Conservation (phyloP, 1,140 invertebrate genomes). For the Drosophila jambulina region DNA sequence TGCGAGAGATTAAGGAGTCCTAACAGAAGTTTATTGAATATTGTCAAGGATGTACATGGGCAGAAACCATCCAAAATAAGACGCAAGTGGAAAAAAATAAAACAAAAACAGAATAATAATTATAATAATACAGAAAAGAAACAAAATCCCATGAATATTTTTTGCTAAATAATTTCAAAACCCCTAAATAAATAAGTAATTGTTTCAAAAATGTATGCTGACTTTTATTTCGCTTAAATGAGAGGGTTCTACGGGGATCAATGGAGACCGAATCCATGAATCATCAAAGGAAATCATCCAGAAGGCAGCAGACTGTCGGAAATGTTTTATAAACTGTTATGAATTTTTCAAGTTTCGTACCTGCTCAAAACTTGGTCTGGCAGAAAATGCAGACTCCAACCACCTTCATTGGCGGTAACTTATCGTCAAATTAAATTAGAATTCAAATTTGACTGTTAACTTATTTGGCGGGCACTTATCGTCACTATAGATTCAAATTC, state of each 20-base stretch:
- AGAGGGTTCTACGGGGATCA: not conserved
- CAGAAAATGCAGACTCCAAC: no score
- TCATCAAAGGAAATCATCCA: no score
- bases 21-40: conserved; percentile 5
- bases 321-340: no score
- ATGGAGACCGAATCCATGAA: no score
- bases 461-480: no score
- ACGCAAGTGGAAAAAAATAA: conserved; percentile 8
- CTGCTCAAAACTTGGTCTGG: no score
- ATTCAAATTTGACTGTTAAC: no score
- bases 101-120: conserved; percentile 15
- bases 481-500: no score
- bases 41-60: conserved; percentile 10
- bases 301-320: no score
- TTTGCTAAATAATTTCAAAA: conserved; percentile 77
- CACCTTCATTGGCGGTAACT: no score
- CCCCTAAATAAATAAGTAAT: conserved; percentile 74
- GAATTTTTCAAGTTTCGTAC: no score
- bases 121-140: conserved; percentile 7
- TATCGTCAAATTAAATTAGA: no score
- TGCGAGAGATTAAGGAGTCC: conserved; percentile 27
- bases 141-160: conserved; percentile 62
- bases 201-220: conserved; percentile 62
- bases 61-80: conserved; percentile 17
- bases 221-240: not conserved